Conservation (phyloP, 1,140 invertebrate species). For the Orius laevigatus region DNA sequence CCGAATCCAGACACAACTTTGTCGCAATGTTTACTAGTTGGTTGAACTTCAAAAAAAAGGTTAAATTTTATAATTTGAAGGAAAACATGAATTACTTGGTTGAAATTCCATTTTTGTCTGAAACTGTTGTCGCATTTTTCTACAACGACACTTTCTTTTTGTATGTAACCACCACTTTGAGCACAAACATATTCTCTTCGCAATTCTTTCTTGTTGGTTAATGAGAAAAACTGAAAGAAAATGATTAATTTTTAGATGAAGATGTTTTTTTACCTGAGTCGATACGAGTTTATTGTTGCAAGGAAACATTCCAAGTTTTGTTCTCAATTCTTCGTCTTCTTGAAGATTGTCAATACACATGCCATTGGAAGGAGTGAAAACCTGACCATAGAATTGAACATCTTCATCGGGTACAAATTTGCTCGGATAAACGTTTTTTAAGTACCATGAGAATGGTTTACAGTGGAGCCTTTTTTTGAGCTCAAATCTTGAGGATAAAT, state of each 20-base stretch:
- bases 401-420: slow-evolving; percentile 78
- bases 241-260: slow-evolving; percentile 13
- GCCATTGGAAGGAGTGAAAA: slow-evolving; percentile 25
- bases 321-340: slow-evolving; percentile 47
- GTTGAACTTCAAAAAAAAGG: no score
- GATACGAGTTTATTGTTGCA: slow-evolving; percentile 52
- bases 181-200: slow-evolving; percentile 63
- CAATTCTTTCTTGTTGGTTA: slow-evolving; percentile 52
- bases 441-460: slow-evolving; percentile 65
- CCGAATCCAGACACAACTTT: no score
- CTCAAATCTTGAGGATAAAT: slow-evolving; percentile 49
- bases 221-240: slow-evolving; percentile 47
- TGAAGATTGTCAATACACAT: slow-evolving; percentile 70
- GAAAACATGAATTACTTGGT: slow-evolving; percentile 9
- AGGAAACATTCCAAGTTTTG: slow-evolving; percentile 52
- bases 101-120: slow-evolving; percentile 22
- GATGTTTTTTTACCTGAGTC: slow-evolving; percentile 32
- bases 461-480: slow-evolving; percentile 57
- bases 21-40: no score
- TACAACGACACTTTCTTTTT: not conserved
- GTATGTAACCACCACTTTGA: slow-evolving; percentile 26
- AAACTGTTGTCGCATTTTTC: slow-evolving; percentile 20
- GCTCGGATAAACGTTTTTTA: slow-evolving; percentile 62
- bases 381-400: slow-evolving; percentile 55
- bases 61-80: slow-evolving; percentile 12